Conservation (phyloP, 2,113 vertebrate species). For the Eolophus roseicapilla region DNA sequence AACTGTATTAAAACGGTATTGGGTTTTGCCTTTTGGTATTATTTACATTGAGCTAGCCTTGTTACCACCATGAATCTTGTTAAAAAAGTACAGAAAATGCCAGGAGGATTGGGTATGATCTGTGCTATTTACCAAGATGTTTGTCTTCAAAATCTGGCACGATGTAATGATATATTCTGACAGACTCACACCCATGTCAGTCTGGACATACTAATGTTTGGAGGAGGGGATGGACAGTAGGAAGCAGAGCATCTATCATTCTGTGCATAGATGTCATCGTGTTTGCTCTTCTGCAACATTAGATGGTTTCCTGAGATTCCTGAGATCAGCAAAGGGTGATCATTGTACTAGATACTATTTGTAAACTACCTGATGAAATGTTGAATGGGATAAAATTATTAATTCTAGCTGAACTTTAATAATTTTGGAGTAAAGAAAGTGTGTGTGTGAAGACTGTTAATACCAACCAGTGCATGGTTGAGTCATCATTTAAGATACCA, state of each 20-base stretch:
- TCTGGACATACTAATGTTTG: not conserved
- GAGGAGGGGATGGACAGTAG: not conserved
- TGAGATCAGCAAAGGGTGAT: not conserved
- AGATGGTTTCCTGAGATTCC: not conserved
- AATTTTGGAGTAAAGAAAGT: not conserved
- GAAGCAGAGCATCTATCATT: not conserved
- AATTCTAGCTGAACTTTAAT: not conserved
- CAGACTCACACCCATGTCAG: not conserved
- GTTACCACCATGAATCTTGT: not conserved
- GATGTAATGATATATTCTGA: not conserved
- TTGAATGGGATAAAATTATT: not conserved
- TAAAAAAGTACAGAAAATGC: not conserved
- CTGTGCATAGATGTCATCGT: not conserved
- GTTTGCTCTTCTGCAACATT: not conserved
- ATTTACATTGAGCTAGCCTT: not conserved
- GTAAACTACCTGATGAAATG: not conserved
- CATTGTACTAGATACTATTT: not conserved
- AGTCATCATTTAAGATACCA: not conserved
- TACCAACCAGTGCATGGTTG: not conserved
- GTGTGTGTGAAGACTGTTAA: not conserved
- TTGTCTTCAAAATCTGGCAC: not conserved
- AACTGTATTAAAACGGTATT: not conserved
- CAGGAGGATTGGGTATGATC: not conserved
- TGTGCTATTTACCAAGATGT: not conserved
- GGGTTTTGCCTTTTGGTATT: not conserved